Percentiles rank a stretch among this genome's conserved stretches.
Evolutionary conservation across 1,140 invertebrate genomes (phyloP).

Genomic region (Pseudomyrmex flavicornis): DNA sequence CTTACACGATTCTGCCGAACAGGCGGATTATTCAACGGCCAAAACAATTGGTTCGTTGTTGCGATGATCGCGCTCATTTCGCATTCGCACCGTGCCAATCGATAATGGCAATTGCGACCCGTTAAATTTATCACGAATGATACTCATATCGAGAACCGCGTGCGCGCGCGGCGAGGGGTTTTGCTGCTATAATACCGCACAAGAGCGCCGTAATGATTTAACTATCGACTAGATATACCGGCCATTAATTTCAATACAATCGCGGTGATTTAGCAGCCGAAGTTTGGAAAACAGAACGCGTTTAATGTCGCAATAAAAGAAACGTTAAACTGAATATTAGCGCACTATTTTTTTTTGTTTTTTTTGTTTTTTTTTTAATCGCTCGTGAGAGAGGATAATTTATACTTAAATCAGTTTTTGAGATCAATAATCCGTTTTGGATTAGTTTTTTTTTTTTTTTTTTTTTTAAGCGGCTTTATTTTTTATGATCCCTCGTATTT

Average conservation of each 20-base stretch:
- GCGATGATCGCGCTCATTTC: slow-evolving; percentile 21
- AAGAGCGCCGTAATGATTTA: background rate
- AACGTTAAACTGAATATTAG: too few relatives aligned
- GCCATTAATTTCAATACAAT: too few relatives aligned
- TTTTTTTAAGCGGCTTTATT: background rate
- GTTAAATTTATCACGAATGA: slow-evolving; percentile 25
- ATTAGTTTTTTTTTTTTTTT: too few relatives aligned
- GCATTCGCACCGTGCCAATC: background rate
- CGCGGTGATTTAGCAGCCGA: too few relatives aligned
- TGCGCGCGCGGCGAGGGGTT: background rate
- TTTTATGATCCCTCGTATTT: slow-evolving; percentile 59
- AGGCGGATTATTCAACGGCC: slow-evolving; percentile 15
- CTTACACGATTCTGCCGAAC: background rate
- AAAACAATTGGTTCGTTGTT: slow-evolving; percentile 1
- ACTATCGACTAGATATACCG: slow-evolving; percentile 10
- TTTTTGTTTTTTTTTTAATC: too few relatives aligned
- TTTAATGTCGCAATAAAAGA: too few relatives aligned
- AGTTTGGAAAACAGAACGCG: too few relatives aligned
- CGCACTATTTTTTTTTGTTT: too few relatives aligned
- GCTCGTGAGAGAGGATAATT: too few relatives aligned
- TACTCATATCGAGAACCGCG: background rate
- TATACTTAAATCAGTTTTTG: too few relatives aligned
- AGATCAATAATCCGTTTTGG: too few relatives aligned
- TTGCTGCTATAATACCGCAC: background rate
- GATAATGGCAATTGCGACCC: background rate